A percentile compares a stretch with the other conserved stretches of the same genome.
phyloP scores from a whole-genome alignment of 2,113 vertebrate genomes.

The Bubalus kerabau region DNA sequence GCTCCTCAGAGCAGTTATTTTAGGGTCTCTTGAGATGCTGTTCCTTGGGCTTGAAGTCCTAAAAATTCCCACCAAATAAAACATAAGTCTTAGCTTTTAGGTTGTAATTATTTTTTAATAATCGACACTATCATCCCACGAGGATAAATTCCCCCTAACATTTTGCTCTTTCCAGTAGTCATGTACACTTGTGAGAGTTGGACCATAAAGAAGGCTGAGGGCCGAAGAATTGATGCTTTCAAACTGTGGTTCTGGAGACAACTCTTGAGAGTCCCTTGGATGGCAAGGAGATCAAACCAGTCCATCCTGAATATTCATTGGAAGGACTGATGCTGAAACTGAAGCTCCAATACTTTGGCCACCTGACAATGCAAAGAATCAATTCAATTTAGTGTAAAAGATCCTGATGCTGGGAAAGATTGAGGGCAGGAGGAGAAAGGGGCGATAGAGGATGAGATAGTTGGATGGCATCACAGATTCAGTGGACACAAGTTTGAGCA shows the following conservation, averaged over 20 bases:
- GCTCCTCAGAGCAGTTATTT: neutral
- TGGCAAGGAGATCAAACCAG: neutral
- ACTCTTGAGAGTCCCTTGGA: neutral
- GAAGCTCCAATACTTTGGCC: neutral
- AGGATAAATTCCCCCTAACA: neutral
- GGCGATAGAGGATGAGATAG: neutral
- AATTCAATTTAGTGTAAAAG: neutral
- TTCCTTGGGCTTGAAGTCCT: neutral
- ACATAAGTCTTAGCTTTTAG: neutral
- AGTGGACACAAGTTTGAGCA: neutral
- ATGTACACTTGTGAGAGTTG: neutral
- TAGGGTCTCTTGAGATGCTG: neutral
- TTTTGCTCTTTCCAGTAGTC: neutral
- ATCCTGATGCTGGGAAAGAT: neutral
- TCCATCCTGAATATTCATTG: neutral
- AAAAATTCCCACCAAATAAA: neutral
- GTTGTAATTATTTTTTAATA: neutral
- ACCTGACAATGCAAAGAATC: neutral
- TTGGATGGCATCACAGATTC: neutral
- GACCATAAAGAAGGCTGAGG: neutral
- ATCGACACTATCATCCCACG: neutral
- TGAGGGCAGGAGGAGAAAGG: neutral
- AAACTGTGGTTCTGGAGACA: neutral
- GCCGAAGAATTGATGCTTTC: neutral
- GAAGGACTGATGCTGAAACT: neutral